A percentile compares a stretch with the other conserved stretches of the same genome.
Evolutionary conservation across 2,888 invertebrate genomes (phyloP).

Genomic region (Campoplex nolae): DNA sequence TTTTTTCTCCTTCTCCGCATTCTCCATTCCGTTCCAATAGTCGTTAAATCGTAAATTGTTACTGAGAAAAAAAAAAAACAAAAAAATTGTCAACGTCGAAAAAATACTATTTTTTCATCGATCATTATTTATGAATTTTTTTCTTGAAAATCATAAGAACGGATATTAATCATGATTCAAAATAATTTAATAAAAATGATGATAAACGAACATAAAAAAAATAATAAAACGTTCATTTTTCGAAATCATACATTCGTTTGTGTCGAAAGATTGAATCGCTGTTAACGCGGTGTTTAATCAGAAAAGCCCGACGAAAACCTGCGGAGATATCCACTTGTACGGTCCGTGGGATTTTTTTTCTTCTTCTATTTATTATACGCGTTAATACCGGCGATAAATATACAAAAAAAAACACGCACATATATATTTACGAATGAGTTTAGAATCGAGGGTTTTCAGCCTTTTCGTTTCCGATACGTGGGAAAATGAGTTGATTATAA

Average conservation of each 20-base stretch:
- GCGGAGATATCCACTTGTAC: neutral
- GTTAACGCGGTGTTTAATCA: neutral
- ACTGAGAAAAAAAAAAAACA: neutral
- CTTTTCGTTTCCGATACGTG: constrained; percentile 47
- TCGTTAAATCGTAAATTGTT: neutral
- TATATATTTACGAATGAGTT: constrained; percentile 20
- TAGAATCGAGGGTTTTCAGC: constrained; percentile 10
- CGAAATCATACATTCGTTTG: neutral
- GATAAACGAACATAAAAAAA: neutral
- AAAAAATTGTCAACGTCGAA: neutral
- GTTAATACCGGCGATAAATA: constrained; percentile 22
- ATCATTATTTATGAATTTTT: neutral
- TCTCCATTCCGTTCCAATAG: neutral
- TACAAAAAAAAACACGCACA: neutral
- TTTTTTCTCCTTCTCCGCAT: neutral
- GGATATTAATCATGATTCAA: neutral
- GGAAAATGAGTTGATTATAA: constrained; percentile 53
- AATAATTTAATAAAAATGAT: neutral
- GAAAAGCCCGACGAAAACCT: neutral
- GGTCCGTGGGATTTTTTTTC: neutral
- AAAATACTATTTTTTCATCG: too few species aligned
- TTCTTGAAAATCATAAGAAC: neutral
- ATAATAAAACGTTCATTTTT: neutral
- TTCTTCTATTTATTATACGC: constrained; percentile 3
- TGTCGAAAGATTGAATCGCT: constrained; percentile 3